Percentiles rank a stretch among this genome's conserved stretches.
Conservation (phyloP, 2,888 invertebrate species). For the Meloe dianella region DNA sequence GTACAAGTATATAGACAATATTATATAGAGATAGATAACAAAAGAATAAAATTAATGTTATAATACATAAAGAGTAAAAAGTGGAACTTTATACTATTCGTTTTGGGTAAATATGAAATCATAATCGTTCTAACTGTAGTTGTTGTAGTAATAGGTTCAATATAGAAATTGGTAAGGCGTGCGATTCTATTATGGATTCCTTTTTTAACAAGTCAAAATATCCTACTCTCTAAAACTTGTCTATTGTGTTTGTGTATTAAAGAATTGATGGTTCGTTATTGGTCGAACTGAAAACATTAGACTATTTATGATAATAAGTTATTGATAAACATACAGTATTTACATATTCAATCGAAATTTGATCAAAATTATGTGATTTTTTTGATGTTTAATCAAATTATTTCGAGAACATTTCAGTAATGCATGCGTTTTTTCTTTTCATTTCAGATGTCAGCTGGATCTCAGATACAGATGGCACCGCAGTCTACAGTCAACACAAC, state of each 20-base stretch:
- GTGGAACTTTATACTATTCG: background rate
- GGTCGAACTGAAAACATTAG: conserved; percentile 48
- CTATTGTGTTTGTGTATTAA: background rate
- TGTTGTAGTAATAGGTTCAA: background rate
- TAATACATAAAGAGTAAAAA: background rate
- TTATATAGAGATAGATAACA: background rate
- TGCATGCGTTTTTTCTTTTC: conserved; percentile 35
- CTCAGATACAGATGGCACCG: conserved; percentile 97
- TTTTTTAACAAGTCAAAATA: conserved; percentile 43
- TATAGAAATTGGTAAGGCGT: conserved; percentile 20
- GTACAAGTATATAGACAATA: background rate
- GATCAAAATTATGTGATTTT: too few species aligned
- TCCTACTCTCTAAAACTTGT: conserved; percentile 22
- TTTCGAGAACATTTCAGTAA: background rate
- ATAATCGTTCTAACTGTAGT: background rate
- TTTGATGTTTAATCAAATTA: background rate
- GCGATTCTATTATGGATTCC: conserved; percentile 38
- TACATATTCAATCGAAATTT: conserved; percentile 1
- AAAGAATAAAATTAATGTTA: background rate
- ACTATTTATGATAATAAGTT: conserved; percentile 21
- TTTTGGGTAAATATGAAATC: conserved; percentile 6
- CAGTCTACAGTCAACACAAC: conserved; percentile 85
- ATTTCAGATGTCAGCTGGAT: conserved; percentile 93
- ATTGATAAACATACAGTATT: background rate
- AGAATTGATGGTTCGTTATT: conserved; percentile 37